Evolutionary conservation across 2,797 vertebrate genomes (phyloP), one percentile per base, ranked within the genome.

Genomic region (Chromis chromis): DNA sequence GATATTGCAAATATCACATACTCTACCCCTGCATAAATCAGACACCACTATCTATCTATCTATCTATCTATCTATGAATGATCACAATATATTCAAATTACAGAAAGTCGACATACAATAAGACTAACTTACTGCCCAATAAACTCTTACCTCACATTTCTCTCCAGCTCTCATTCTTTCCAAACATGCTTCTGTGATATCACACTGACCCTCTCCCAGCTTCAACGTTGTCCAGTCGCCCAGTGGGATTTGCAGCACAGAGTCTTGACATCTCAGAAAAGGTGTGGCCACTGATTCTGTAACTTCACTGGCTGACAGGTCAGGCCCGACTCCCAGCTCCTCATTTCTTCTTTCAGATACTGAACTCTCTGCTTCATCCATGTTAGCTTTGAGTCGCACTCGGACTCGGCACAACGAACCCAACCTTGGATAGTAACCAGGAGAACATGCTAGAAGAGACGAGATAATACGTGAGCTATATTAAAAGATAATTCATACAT

Each of bases 151-250:
- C 91, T 96, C 94, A 55, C 94, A 96, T 49, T 81, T 89, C 50
- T 97, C 96, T 50, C 95, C 95, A 1, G 91, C 89, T 77, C 85
- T 91, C 96, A 98, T 97, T 19, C 92, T 89, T 65, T 97, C 96
- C 79, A 98, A 70, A 72, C 96, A 97, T 0, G 93, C 90, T 78
- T 95, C 96, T 17, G 86, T 91, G 33, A 94, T 44, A 33, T 96
- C 92, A n/a, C 96, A 96, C 65, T 96, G 96, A 12, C 95, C 95
- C 70, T 96, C 96, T 19, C 94, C 96, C 1, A 95, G 83, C 55
- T 72, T 93, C 84, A 97, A 62, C 0, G 93, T 87, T 19, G 87
- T 85, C 94, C 96, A 96, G 24, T 85, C 72, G 33, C 89, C 89
- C 44, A 94, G 65, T 1, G 94, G 91, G 49, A 96, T 88, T 80